These are phyloP conservation scores for Hyposoter didymator DNA, from an alignment of 2,888 invertebrate species.

Conservation along the genomic window DNA sequence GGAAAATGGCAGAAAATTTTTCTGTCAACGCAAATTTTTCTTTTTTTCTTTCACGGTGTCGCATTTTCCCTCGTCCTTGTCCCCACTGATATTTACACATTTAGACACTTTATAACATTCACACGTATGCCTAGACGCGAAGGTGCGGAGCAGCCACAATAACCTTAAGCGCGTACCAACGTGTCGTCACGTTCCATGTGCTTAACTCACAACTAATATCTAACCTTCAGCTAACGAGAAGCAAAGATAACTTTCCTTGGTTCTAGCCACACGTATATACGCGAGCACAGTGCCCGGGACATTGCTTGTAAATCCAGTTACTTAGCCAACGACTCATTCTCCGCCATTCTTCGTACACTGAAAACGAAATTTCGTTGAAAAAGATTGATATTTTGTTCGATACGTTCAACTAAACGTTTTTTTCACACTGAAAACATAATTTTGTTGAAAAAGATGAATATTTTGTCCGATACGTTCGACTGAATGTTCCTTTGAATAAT, in stretches of 20 bases:
- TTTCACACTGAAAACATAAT: too few species aligned
- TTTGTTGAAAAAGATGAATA: too few species aligned
- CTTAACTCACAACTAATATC: slow-evolving; percentile 52
- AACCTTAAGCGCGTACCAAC: slow-evolving; percentile 42
- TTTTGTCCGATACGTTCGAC: too few species aligned
- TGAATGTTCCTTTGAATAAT: too few species aligned
- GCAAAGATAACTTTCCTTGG: slow-evolving; percentile 25
- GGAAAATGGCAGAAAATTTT: neutral
- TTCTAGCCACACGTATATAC: slow-evolving; percentile 1
- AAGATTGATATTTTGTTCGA: too few species aligned
- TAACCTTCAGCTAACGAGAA: slow-evolving; percentile 20
- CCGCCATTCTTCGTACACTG: too few species aligned
- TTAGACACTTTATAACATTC: neutral
- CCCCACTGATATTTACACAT: neutral
- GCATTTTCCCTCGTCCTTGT: too few species aligned
- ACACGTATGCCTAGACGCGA: slow-evolving; percentile 18
- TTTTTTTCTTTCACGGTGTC: too few species aligned
- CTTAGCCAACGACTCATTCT: neutral
- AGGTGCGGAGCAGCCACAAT: slow-evolving; percentile 44
- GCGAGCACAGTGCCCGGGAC: neutral
- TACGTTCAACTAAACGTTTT: too few species aligned
- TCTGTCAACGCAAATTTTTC: neutral
- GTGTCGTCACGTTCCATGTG: slow-evolving; percentile 55
- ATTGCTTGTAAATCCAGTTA: slow-evolving; percentile 9
- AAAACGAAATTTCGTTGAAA: too few species aligned